phyloP scores from a whole-genome alignment of 1,140 invertebrate species.

The Cotesia vestalis region DNA sequence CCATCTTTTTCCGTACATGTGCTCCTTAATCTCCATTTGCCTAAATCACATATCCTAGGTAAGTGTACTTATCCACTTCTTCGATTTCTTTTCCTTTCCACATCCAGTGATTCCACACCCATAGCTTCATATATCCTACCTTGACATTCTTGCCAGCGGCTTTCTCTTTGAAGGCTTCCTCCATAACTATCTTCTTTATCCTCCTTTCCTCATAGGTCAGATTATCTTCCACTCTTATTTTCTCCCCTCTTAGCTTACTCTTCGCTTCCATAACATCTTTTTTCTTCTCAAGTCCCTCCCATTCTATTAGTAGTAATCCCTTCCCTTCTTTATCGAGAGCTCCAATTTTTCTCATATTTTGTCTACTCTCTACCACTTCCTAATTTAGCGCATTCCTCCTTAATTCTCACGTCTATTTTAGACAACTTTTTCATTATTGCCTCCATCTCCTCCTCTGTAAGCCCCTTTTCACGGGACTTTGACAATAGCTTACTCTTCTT shows the following conservation, averaged over 20 bases:
- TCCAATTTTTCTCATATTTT: conserved; percentile 7
- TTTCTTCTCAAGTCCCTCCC: background rate
- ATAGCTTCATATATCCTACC: no score
- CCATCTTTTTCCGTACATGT: conserved; percentile 17
- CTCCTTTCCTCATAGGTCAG: background rate
- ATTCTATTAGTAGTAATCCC: background rate
- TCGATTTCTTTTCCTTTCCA: conserved; percentile 14
- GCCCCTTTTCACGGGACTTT: background rate
- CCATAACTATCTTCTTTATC: background rate
- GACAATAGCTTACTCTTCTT: background rate
- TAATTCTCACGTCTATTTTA: no score
- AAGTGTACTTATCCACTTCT: conserved; percentile 20
- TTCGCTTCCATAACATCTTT: background rate
- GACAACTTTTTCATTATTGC: no score
- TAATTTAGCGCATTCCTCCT: no score
- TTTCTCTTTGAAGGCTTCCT: background rate
- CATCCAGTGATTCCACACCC: background rate
- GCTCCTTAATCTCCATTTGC: conserved; percentile 20
- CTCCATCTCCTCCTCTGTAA: background rate
- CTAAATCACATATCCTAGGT: conserved; percentile 23
- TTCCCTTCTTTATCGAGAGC: background rate
- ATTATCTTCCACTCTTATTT: no score
- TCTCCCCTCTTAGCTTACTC: background rate
- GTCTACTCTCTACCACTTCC: no score
- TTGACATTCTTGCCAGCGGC: no score